Evolutionary conservation across 2,888 invertebrate genomes (phyloP).

Genomic region (Monoplex corrugatus): DNA sequence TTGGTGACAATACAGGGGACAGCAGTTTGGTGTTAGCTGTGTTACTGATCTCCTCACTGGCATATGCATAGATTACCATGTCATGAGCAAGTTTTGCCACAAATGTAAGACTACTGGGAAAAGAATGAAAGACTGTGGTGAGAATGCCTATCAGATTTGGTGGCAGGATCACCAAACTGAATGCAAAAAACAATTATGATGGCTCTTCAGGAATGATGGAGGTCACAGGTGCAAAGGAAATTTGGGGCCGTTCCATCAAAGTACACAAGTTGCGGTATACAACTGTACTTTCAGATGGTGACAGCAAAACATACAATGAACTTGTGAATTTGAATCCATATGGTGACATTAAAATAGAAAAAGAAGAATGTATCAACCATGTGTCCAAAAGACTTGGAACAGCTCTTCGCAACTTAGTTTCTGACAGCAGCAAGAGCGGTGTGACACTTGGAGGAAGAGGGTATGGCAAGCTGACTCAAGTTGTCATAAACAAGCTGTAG

Average conservation of each 20-base stretch:
- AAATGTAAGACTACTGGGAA: constrained; percentile 10
- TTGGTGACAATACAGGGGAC: no score
- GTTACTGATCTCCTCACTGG: constrained; percentile 17
- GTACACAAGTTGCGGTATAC: neutral
- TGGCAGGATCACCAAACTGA: neutral
- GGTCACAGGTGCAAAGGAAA: neutral
- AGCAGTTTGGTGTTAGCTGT: neutral
- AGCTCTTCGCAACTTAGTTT: neutral
- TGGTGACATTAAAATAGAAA: neutral
- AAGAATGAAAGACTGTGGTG: neutral
- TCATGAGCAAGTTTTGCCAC: constrained; percentile 14
- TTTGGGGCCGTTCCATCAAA: neutral
- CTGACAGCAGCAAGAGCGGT: constrained; percentile 5
- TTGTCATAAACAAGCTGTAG: neutral
- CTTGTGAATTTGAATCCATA: neutral
- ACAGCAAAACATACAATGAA: constrained; percentile 14
- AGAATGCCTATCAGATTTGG: neutral
- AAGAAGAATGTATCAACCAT: constrained; percentile 21
- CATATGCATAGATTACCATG: constrained; percentile 1
- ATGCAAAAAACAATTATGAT: constrained; percentile 13
- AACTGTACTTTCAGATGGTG: neutral
- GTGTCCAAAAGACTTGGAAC: neutral
- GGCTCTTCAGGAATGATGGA: constrained; percentile 7
- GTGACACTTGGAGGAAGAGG: constrained; percentile 6
- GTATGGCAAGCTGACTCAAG: neutral